These are phyloP conservation scores for Crossaster papposus DNA, from an alignment of 53 echinoderm and acorn worm species.

Conservation along the genomic window DNA sequence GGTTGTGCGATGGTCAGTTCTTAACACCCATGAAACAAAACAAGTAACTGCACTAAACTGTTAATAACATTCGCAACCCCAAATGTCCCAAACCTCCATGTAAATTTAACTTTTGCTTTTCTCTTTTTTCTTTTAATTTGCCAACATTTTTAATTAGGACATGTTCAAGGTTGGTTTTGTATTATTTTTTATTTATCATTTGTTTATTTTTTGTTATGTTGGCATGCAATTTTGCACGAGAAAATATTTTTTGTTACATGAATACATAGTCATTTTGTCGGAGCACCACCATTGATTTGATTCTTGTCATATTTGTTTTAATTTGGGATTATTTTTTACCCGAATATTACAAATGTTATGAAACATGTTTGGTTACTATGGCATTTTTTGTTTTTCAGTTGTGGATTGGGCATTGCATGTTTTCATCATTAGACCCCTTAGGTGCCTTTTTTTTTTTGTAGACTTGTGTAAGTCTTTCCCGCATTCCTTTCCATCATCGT, in stretches of 20 bases:
- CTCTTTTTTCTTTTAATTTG: slow-evolving; percentile 55
- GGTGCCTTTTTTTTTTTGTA: neutral
- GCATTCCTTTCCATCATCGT: slow-evolving; percentile 23
- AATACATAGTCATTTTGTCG: neutral
- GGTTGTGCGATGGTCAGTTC: neutral
- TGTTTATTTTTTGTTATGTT: slow-evolving; percentile 43
- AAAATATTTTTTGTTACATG: neutral
- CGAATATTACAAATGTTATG: neutral
- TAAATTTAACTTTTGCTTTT: slow-evolving; percentile 31
- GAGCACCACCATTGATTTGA: neutral
- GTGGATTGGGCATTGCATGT: neutral
- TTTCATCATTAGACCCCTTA: neutral
- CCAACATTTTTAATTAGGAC: slow-evolving; percentile 42
- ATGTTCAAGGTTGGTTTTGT: slow-evolving; percentile 57
- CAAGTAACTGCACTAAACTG: too few species aligned
- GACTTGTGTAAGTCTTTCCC: slow-evolving; percentile 53
- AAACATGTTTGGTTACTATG: neutral
- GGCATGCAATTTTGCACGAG: slow-evolving; percentile 63
- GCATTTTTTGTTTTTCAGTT: neutral
- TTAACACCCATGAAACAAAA: too few species aligned
- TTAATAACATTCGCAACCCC: too few species aligned
- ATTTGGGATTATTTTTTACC: neutral
- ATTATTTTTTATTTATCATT: slow-evolving; percentile 22
- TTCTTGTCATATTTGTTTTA: neutral
- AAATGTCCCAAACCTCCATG: neutral